Conservation (phyloP, 1,140 invertebrate genomes). For the Nasonia longicornis region DNA sequence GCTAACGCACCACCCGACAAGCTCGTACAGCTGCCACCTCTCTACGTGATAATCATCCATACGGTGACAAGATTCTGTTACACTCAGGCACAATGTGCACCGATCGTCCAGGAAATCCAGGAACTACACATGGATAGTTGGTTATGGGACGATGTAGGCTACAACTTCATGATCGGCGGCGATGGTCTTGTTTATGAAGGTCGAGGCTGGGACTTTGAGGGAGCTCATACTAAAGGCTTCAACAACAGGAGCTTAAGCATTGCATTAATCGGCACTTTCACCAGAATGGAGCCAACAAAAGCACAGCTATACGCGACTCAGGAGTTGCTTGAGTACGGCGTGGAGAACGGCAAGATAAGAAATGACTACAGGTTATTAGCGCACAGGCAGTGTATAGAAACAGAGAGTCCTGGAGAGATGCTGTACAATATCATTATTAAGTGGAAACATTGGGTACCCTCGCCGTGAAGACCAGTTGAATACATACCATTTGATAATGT, state of each 20-base stretch:
- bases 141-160: conserved; percentile 73
- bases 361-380: conserved; percentile 76
- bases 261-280: conserved; percentile 71
- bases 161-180: conserved; percentile 83
- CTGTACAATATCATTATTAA: conserved; percentile 73
- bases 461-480: too few relatives aligned
- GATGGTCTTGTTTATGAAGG: conserved; percentile 82
- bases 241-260: conserved; percentile 82
- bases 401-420: conserved; percentile 77
- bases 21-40: conserved; percentile 73
- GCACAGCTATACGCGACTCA: conserved; percentile 72
- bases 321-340: conserved; percentile 74
- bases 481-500: too few relatives aligned
- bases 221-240: conserved; percentile 79
- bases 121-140: conserved; percentile 82
- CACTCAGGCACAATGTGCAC: conserved; percentile 66
- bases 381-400: conserved; percentile 76
- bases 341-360: conserved; percentile 72
- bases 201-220: conserved; percentile 78
- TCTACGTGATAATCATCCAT: conserved; percentile 83
- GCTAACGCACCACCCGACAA: conserved; percentile 63
- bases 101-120: conserved; percentile 74
- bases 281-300: conserved; percentile 24
- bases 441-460: conserved; percentile 73
- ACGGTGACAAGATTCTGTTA: conserved; percentile 71